phyloP scores from a whole-genome alignment of 2,113 vertebrate genomes.

The western clawed frog (Xenopus tropicalis) region DNA sequence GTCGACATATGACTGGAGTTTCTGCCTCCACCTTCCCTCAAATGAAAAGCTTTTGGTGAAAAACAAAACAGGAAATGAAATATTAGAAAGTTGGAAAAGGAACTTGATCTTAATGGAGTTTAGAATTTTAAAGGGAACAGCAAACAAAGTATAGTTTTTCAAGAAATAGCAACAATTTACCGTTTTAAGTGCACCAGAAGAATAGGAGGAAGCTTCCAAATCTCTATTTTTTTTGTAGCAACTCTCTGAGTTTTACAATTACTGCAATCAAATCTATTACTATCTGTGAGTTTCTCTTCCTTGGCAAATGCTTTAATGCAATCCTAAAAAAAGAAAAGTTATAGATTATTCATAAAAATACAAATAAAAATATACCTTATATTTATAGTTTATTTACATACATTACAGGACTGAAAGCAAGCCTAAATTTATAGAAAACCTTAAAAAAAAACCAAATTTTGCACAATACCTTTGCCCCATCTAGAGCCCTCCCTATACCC shows the following conservation, averaged over 20 bases:
- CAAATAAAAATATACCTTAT: not conserved
- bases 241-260: conserved; percentile 92
- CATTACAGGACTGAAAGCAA: too few relatives aligned
- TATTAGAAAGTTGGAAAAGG: too few relatives aligned
- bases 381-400: too few relatives aligned
- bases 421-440: too few relatives aligned
- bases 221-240: conserved; percentile 95
- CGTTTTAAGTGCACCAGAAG: conserved; percentile 93
- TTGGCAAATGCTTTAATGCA: conserved; percentile 96
- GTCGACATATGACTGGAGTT: conserved; percentile 91
- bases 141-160: not conserved
- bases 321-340: conserved; percentile 67
- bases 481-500: too few relatives aligned
- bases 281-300: conserved; percentile 93
- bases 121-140: too few relatives aligned
- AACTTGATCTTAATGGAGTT: too few relatives aligned
- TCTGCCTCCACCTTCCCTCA: conserved; percentile 96
- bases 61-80: not conserved
- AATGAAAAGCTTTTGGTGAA: conserved; percentile 57
- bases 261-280: conserved; percentile 93
- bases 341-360: not conserved
- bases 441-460: too few relatives aligned
- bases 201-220: conserved; percentile 96
- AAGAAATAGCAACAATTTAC: conserved; percentile 56
- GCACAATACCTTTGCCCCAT: too few relatives aligned